Percentiles rank a stretch among this genome's conserved stretches.
phyloP scores from a whole-genome alignment of 2,888 invertebrate genomes.

The Drosophila leonis region DNA sequence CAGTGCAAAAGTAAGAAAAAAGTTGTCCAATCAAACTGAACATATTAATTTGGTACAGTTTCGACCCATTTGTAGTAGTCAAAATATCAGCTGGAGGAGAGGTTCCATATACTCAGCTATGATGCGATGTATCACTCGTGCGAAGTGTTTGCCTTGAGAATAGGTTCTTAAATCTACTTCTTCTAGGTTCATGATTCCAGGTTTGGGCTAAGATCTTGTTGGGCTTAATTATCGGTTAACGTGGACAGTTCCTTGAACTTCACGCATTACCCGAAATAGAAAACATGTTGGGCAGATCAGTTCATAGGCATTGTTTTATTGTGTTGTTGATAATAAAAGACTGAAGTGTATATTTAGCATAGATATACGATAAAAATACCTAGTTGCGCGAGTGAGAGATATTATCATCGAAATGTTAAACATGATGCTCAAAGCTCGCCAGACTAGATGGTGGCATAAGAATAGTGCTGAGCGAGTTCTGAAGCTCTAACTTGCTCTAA shows the following conservation, averaged over 20 bases:
- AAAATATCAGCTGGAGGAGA: neutral
- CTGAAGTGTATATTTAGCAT: conserved; percentile 26
- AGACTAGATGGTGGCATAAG: conserved; percentile 38
- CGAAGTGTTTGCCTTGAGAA: neutral
- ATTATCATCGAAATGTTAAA: conserved; percentile 70
- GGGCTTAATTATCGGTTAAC: conserved; percentile 1
- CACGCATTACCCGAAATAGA: conserved; percentile 42
- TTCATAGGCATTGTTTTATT: conserved; percentile 10
- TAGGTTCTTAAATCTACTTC: neutral
- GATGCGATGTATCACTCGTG: neutral
- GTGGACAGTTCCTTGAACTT: conserved; percentile 72
- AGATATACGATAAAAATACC: conserved; percentile 12
- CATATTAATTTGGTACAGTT: neutral
- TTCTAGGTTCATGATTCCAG: neutral
- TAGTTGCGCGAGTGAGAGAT: conserved; percentile 36
- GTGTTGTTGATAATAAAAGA: conserved; percentile 1
- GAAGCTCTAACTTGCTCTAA: conserved; percentile 44
- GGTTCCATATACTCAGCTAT: neutral
- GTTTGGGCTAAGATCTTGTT: conserved; percentile 2
- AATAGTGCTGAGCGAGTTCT: conserved; percentile 43
- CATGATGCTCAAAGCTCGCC: conserved; percentile 51
- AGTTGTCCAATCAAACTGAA: neutral
- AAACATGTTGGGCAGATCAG: conserved; percentile 8
- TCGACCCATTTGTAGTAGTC: neutral
- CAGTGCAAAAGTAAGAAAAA: neutral